Base-by-base conservation (phyloP, 2,888 invertebrate species). In the Pardosa pseudoannulata region DNA sequence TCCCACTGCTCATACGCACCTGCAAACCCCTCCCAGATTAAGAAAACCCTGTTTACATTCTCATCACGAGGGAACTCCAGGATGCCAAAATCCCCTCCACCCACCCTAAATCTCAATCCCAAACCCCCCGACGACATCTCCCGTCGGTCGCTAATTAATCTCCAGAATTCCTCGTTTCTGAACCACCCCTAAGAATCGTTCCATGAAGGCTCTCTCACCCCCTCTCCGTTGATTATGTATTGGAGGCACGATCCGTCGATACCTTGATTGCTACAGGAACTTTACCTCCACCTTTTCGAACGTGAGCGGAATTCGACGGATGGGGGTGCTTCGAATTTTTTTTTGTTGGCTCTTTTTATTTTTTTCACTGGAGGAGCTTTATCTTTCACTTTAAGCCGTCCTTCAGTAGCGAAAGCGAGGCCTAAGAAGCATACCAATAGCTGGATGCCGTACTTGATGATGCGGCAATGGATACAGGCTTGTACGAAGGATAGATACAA, bases 61-160 rank as follows among this genome's bases (percentile, higher is more conserved):
- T 68, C 82, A 76, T 83, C 82, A 83, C 82, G 82, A 67, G 29
- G 76, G 74, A 81, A 73, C 73, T 73, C 73, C 70, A 62, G 68
- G 50, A 62, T 32, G 64, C 81, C 65, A 19, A 46, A 80, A 80
- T 67, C 73, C 73, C 73, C 62, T 39, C 71, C 64, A 68, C 72
- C 64, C 80, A n/a, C 39, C 75, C 81, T 75, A 75, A 82, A 83
- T 83, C 82, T 83, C 82, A 76, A 83, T 75, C 64, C 79, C 32
- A 29, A 32, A 27, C 39, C 36, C 31, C 67, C 81, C 81, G 82
- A 65, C 75, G 82, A 83, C 71, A 68, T 46, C 73, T 80, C 80
- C 80, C 80, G 72, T 67, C 80, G 74, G 74, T 76, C 71, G 82
- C 82, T 83, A 83, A 83, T 83, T 83, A 83, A 83, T 83, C 82